Percentiles rank a stretch among this genome's conserved stretches.
These are phyloP conservation scores for Euura lappo DNA, from an alignment of 1,140 invertebrate genomes.

Conservation along the genomic window DNA sequence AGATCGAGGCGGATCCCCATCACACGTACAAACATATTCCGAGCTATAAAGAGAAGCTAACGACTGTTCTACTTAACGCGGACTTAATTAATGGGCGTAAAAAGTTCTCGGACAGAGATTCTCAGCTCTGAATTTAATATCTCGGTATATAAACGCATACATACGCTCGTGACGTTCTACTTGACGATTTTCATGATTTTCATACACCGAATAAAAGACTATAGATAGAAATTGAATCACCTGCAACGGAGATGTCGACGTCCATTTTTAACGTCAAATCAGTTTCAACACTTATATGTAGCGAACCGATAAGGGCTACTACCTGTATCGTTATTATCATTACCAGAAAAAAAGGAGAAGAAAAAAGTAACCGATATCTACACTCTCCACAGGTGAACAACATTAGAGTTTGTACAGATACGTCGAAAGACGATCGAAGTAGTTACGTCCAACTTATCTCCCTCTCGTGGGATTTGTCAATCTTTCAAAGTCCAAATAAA, in stretches of 20 bases:
- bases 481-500: background rate
- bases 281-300: too few relatives aligned
- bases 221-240: too few relatives aligned
- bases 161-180: too few relatives aligned
- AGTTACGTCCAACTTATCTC: background rate
- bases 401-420: constrained; percentile 4
- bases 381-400: background rate
- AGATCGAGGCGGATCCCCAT: too few relatives aligned
- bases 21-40: background rate
- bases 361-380: too few relatives aligned
- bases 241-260: too few relatives aligned
- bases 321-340: too few relatives aligned
- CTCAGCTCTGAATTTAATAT: constrained; percentile 1
- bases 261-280: too few relatives aligned
- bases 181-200: too few relatives aligned
- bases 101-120: background rate
- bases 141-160: background rate
- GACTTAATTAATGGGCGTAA: constrained; percentile 3
- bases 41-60: constrained; percentile 1
- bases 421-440: background rate
- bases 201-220: too few relatives aligned
- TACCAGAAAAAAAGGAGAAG: too few relatives aligned
- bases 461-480: constrained; percentile 12
- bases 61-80: constrained; percentile 4
- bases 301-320: too few relatives aligned